Conservation (phyloP, 2,113 vertebrate species). For the Martes martes region DNA sequence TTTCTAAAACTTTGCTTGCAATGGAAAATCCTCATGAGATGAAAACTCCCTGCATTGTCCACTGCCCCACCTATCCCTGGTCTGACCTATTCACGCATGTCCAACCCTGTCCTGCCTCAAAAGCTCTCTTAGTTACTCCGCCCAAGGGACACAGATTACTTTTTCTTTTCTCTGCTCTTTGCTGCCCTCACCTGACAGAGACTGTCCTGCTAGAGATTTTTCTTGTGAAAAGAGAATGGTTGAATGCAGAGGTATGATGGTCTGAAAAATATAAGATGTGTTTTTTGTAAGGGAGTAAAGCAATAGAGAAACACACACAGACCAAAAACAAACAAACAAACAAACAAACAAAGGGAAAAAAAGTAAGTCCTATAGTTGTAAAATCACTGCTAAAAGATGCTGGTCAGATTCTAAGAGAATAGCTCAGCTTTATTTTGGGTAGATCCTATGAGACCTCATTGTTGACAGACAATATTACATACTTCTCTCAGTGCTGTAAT, state of each 20-base stretch:
- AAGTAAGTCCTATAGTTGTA: background rate
- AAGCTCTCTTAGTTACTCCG: too few relatives aligned
- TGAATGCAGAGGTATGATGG: background rate
- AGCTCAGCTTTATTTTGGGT: background rate
- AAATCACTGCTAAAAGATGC: background rate
- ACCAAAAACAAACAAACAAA: background rate
- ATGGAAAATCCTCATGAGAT: background rate
- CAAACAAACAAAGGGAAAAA: background rate
- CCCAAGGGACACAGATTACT: background rate
- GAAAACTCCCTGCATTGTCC: background rate
- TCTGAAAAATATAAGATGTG: background rate
- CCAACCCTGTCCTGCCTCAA: background rate
- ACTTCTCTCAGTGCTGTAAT: rapidly evolving
- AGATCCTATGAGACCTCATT: background rate
- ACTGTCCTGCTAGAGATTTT: background rate
- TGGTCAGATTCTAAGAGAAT: background rate
- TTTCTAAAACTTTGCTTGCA: background rate
- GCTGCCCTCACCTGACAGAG: constrained; percentile 49
- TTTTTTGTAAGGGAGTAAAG: background rate
- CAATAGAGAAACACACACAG: background rate
- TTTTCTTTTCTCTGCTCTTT: constrained; percentile 45
- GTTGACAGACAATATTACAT: too few relatives aligned
- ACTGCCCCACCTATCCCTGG: background rate
- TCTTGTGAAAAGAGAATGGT: background rate
- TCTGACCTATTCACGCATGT: background rate